Conservation (phyloP, 2,888 invertebrate species). For the Latheticus oryzae region DNA sequence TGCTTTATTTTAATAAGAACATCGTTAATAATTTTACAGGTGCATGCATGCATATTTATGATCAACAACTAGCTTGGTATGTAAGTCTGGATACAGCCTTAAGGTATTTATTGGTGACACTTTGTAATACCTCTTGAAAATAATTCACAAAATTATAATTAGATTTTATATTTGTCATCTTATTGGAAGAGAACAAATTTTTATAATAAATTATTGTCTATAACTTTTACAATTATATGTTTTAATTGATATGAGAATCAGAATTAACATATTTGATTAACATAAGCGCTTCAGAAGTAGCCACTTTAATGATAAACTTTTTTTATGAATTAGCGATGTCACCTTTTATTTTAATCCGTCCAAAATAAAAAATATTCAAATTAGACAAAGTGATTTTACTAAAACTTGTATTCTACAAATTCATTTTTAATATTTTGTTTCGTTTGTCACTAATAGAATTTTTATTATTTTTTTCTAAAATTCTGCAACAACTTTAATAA, state of each 20-base stretch:
- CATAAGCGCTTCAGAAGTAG: conserved; percentile 11
- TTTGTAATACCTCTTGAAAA: conserved; percentile 1
- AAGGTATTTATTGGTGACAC: conserved; percentile 17
- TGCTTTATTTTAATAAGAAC: conserved; percentile 42
- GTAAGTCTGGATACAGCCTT: neutral
- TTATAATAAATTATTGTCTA: conserved; percentile 7
- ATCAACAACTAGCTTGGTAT: conserved; percentile 21
- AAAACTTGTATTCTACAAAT: too few species aligned
- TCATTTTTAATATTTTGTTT: too few species aligned
- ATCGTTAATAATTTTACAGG: conserved; percentile 45
- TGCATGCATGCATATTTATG: conserved; percentile 47
- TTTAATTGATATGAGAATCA: conserved; percentile 15
- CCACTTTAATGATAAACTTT: conserved; percentile 8
- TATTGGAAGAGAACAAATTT: conserved; percentile 12
- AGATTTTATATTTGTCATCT: too few species aligned
- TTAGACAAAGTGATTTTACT: too few species aligned
- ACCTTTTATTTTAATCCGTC: conserved; percentile 1
- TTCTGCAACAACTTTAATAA: too few species aligned
- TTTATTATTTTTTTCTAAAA: too few species aligned
- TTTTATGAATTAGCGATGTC: conserved; percentile 1
- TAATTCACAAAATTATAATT: too few species aligned
- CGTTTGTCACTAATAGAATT: too few species aligned
- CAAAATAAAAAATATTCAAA: too few species aligned
- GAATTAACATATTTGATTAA: conserved; percentile 16
- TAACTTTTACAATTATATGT: conserved; percentile 15